Evolutionary conservation across 2,113 vertebrate species (phyloP).

Genomic region (Lontra canadensis): DNA sequence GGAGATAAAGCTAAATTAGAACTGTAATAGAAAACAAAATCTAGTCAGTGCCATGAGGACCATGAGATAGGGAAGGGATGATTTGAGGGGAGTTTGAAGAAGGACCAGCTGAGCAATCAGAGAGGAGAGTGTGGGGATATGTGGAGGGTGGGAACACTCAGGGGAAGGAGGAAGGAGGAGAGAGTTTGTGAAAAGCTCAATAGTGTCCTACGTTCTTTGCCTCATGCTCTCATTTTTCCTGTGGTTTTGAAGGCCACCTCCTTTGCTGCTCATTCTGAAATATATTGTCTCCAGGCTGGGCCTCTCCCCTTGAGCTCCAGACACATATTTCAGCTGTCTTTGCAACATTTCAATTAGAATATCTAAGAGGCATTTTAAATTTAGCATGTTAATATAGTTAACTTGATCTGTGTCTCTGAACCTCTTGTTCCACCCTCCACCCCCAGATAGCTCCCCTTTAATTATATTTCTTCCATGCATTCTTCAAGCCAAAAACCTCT

Average conservation of each 20-base stretch:
- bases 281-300: background rate
- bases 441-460: background rate
- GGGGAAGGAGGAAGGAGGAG: background rate
- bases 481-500: background rate
- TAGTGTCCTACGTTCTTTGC: background rate
- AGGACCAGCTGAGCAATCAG: background rate
- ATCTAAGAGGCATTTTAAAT: background rate
- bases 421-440: background rate
- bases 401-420: background rate
- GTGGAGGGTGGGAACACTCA: too few species aligned
- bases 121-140: fast-evolving
- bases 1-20: background rate
- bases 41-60: background rate
- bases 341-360: background rate
- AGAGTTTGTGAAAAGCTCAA: background rate
- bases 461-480: background rate
- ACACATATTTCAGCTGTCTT: background rate
- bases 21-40: background rate
- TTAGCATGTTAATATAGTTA: background rate
- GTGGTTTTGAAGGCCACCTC: background rate
- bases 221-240: background rate
- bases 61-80: background rate
- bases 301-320: background rate
- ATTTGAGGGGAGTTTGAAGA: background rate
- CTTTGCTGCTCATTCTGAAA: background rate